Conservation (phyloP, 2,113 vertebrate species). For the Aythya baeri region DNA sequence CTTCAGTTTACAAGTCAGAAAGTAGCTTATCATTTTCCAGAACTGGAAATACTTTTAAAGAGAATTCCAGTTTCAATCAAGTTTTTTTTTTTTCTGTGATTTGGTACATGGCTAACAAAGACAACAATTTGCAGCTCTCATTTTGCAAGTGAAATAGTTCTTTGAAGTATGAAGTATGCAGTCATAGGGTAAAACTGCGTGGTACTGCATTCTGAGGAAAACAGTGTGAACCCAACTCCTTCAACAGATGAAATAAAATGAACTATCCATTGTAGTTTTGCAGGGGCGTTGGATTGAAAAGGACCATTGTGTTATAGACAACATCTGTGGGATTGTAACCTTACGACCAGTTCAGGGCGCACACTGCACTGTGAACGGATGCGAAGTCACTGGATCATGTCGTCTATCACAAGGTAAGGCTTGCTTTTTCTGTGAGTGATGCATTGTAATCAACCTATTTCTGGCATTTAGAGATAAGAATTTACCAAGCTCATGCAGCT, state of each 20-base stretch:
- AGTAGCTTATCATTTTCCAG: not conserved
- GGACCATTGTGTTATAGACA: slow-evolving; percentile 88
- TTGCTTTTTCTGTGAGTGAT: not conserved
- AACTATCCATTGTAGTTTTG: slow-evolving; percentile 75
- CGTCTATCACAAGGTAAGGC: slow-evolving; percentile 90
- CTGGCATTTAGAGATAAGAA: not conserved
- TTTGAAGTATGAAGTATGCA: not conserved
- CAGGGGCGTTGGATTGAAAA: slow-evolving; percentile 83
- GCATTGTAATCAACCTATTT: fast-evolving
- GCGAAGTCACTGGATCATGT: slow-evolving; percentile 83
- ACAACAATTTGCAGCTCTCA: not conserved
- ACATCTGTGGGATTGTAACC: slow-evolving; percentile 85
- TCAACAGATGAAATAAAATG: not conserved
- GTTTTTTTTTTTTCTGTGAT: not conserved
- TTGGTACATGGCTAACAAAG: not conserved
- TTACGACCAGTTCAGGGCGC: slow-evolving; percentile 82
- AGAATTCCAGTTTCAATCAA: not conserved
- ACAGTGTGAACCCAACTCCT: no score
- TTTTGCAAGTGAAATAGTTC: not conserved
- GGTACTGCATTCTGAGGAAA: not conserved
- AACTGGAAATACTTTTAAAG: not conserved
- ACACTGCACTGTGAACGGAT: slow-evolving; percentile 86
- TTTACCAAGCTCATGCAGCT: not conserved
- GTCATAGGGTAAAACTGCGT: not conserved
- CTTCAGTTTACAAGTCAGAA: not conserved